phyloP scores from a whole-genome alignment of 2,797 vertebrate genomes.

The Chaetodon trifasciatus region DNA sequence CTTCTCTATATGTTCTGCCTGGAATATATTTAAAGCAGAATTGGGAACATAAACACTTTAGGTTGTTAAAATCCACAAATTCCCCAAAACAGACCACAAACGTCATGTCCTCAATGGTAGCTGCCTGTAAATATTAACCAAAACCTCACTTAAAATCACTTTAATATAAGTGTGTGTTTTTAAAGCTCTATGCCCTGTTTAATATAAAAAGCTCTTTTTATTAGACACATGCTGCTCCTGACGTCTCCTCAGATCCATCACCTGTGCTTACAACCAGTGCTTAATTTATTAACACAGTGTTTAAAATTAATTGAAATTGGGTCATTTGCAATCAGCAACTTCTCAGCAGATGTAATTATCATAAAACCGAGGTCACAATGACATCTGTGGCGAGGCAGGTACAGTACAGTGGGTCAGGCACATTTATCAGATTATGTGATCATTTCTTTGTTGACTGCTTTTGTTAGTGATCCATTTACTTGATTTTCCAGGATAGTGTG shows the following conservation, averaged over 20 bases:
- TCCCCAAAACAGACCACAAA: neutral
- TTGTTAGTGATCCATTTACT: neutral
- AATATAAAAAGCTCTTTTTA: neutral
- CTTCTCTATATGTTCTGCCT: no score
- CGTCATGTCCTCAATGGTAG: neutral
- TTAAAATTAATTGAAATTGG: neutral
- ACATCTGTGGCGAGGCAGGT: slow-evolving; percentile 12
- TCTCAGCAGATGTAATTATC: neutral
- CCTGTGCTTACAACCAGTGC: neutral
- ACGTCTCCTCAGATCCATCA: neutral
- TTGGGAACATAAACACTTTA: neutral
- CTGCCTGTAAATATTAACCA: neutral
- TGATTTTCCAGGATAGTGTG: neutral
- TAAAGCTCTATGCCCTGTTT: neutral
- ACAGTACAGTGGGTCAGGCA: slow-evolving; percentile 4
- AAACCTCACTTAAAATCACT: neutral
- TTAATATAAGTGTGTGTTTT: neutral
- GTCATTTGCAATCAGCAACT: neutral
- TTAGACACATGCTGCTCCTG: neutral
- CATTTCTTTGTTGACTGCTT: neutral
- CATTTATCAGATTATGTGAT: slow-evolving; percentile 24
- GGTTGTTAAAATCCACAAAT: neutral
- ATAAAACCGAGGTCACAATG: slow-evolving; percentile 28
- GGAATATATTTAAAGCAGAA: neutral
- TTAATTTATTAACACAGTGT: neutral